Evolutionary conservation across 2,113 vertebrate species (phyloP), one percentile per base, ranked within the genome.

Genomic region (Cyphomyrus discorhynchus): DNA sequence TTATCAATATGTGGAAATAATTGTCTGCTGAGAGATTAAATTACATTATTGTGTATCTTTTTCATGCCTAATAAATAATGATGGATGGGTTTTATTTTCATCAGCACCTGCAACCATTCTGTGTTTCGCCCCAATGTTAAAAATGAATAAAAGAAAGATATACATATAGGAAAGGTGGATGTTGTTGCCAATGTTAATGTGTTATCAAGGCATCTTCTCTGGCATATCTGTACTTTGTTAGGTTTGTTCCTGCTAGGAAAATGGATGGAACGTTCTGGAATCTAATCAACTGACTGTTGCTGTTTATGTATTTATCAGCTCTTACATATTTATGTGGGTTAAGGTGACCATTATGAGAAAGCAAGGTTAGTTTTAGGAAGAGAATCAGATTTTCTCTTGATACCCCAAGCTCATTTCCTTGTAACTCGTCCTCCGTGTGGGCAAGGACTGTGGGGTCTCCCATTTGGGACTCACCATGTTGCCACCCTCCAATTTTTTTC

Each of bases 31-130:
- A 95, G 91, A 98, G 97, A 99, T 99, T 99, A 99, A 99, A 99
- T 99, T 99, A 98, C 98, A 99, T 99, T 99, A 99, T 99, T 99
- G 97, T 99, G 98, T 99, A 98, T 99, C 98, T 99, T 99, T 99
- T 99, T 98, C 98, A 99, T 97, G 98, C 97, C 97, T 99, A 99
- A 99, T 99, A 99, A 99, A 99, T 98, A 99, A 99, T 99, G 98
- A 99, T 99, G 98, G 98, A 99, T 99, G 97, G 97, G 97, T 98
- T 97, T 98, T 99, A 99, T 99, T 98, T 99, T 98, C 98, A 98
- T 98, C 98, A 97, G 96, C 98, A 99, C 98, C 98, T 99, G 98
- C 97, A 99, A 99, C 97, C 98, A 97, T 98, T 99, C 98, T 97
- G 98, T 98, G 97, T 97, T 70, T 96, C 96, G 95, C 95, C 97